Percentiles rank a stretch among this genome's conserved stretches.
Evolutionary conservation across 2,113 vertebrate species (phyloP).

Genomic region (Passerina amoena): DNA sequence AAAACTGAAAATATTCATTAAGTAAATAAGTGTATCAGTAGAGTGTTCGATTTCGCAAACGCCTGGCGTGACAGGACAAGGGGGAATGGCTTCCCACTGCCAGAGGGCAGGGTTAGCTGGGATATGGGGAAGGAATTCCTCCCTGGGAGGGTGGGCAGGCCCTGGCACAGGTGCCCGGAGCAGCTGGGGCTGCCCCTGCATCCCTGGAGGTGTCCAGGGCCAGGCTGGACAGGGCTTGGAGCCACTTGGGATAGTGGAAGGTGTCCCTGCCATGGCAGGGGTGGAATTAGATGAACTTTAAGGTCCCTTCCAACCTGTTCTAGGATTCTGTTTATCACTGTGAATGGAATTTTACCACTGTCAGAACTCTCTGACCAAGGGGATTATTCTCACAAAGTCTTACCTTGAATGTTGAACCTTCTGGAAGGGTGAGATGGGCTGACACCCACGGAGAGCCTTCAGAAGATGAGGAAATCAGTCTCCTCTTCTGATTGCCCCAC

Average conservation of each 20-base stretch:
- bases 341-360: not conserved
- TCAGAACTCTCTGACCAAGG: not conserved
- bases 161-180: not conserved
- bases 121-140: not conserved
- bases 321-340: not conserved
- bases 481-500: not conserved
- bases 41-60: not conserved
- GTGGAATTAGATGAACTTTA: not conserved
- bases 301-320: not conserved
- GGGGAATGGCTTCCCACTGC: not conserved
- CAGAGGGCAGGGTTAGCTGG: not conserved
- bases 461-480: not conserved
- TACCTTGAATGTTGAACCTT: not conserved
- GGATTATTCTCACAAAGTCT: not conserved
- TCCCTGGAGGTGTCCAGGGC: not conserved
- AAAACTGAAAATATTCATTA: not conserved
- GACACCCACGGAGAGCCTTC: not conserved
- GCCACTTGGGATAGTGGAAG: rapidly evolving
- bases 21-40: not conserved
- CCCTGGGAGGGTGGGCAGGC: not conserved
- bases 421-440: not conserved
- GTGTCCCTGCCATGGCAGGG: not conserved
- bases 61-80: not conserved
- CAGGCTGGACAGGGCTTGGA: not conserved
- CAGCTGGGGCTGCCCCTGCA: not conserved